Base-by-base conservation (phyloP, 2,113 vertebrate species). In the Dromiciops gliroides region DNA sequence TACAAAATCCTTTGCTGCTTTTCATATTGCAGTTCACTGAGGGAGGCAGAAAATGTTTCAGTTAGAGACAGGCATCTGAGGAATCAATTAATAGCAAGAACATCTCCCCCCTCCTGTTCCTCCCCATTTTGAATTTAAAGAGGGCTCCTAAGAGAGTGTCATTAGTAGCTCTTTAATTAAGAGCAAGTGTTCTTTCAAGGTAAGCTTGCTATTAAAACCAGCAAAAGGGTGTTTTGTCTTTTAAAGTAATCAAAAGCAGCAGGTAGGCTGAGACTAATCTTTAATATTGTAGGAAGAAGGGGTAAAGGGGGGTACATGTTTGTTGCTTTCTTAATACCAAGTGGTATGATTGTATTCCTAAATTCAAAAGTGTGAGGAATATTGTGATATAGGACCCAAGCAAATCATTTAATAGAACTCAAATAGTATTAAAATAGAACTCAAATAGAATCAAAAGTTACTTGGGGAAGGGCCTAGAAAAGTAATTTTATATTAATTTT, bases 151-250 rank as follows among this genome's bases (percentile, higher is more conserved):
- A 75, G 6, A 95, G 1, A 5, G 48, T 94, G 12, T 24, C 48
- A 51, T 93, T 90, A 94, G 89, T 92, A 93, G 12, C 37, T 90
- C 94, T 96, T 94, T 89, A 96, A 95, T 95, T 95, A 94, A 94
- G 37, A 95, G 26, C 16, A 93, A 97, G n/a, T 23, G 0, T 88
- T 60, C 28, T 96, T 96, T 92, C 60, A 89, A 37, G 48, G 83
- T 75, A 96, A 93, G 89, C 28, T 91, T 91, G 51, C 96, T 67
- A 50, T 97, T 95, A 94, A 95, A 67, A 91, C 51, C 12, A 3
- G 19, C n/a, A 48, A 93, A 91, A 60, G 51, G 0, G 8, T 56
- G 49, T 91, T 93, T 92, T 93, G 67, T 89, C 44, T 89, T 83
- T 83, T 90, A 95, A 94, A 88, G 37, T 25, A 60, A 56, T 75